phyloP scores from a whole-genome alignment of 2,113 vertebrate genomes.

The Dipodomys merriami region DNA sequence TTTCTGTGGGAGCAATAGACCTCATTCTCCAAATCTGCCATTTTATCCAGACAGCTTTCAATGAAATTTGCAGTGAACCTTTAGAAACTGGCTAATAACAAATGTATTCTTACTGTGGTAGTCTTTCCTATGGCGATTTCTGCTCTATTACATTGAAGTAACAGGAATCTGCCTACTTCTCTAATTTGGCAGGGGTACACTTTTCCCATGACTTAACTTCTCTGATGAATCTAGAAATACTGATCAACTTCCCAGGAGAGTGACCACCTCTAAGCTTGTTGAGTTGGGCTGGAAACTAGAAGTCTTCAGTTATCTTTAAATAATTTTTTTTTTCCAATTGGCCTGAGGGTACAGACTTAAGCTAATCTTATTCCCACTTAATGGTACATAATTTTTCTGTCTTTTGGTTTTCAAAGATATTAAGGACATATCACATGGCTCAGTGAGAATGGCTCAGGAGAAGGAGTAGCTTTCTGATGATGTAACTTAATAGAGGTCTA shows the following conservation, averaged over 20 bases:
- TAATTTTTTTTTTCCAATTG: not conserved
- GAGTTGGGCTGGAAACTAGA: not conserved
- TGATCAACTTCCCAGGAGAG: not conserved
- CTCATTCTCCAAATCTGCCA: not conserved
- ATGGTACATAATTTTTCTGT: constrained; percentile 32
- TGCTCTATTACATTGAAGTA: not conserved
- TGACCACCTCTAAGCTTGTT: not conserved
- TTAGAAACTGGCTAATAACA: too few species aligned
- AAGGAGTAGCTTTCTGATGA: constrained; percentile 20
- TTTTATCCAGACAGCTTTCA: not conserved
- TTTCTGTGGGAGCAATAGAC: not conserved
- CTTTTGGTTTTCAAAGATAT: constrained; percentile 48
- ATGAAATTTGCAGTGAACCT: not conserved
- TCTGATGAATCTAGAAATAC: not conserved
- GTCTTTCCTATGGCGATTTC: not conserved
- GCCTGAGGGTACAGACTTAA: not conserved
- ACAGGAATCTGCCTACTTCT: not conserved
- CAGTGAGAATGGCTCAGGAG: constrained; percentile 1
- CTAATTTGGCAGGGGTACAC: not conserved
- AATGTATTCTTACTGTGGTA: not conserved
- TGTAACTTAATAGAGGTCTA: constrained; percentile 56
- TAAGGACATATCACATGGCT: constrained; percentile 7
- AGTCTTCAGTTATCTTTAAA: constrained; percentile 26
- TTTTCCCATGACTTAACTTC: not conserved
- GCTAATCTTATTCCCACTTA: constrained; percentile 44